Evolutionary conservation across 2,113 vertebrate species (phyloP), one percentile per base, ranked within the genome.

Genomic region (Arvicanthis niloticus): DNA sequence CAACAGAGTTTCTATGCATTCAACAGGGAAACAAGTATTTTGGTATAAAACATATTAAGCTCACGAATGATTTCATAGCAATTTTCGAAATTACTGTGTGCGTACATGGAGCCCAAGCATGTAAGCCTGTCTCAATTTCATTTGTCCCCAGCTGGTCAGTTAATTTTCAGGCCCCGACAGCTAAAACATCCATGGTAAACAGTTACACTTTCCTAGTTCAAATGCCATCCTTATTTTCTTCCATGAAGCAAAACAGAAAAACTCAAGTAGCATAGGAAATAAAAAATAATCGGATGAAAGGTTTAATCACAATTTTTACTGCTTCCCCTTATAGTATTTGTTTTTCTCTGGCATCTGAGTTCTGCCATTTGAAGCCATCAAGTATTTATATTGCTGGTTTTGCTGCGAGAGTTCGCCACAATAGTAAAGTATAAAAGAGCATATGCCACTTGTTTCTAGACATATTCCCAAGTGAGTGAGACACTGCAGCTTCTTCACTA

Each of bases 221-320:
- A 89, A 91, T 93, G 51, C 88, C 93, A 85, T 24, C 78, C 89
- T 97, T 91, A 90, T 93, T 94, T 93, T 93, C 94, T 93, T 92
- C 53, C 67, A 88, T 0, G 4, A 93, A 96, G 94, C 87, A 88
- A 97, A 95, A 91, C 70, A 56, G 76, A 92, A 95, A 96, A 96
- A 75, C 51, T 94, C 84, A 91, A 91, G 95, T 40, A 93, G 88
- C 72, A 94, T 65, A 70, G 29, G 75, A 97, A 95, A 96, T 97
- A 93, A 96, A 96, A 97, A 96, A 78, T 94, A 93, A 97, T 81
- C 72, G 34, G 97, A 96, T 97, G 95, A 96, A 91, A 94, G 91
- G 65, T 92, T 96, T 96, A 97, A 98, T 97, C 96, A 93, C 70
- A 84, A 22, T 86, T 93, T 97, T 96, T 95, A 96, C 85, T 86